Evolutionary conservation across 2,113 vertebrate species (phyloP), one percentile per base, ranked within the genome.

Genomic region (Dicrurus megarhynchus): DNA sequence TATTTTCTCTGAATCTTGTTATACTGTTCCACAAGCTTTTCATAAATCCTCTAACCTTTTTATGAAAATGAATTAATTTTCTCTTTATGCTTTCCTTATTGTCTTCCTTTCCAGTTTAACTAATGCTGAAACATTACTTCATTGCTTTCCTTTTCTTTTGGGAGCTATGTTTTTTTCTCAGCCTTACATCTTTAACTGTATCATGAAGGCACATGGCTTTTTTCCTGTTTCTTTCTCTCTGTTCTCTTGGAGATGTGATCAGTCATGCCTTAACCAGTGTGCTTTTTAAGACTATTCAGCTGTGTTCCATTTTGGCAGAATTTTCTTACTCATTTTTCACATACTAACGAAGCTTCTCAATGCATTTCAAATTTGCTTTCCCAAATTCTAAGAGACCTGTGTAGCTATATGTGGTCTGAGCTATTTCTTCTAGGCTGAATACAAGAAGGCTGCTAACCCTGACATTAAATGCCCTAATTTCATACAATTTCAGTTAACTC

Each of bases 231-330:
- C 84, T 73, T 87, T 90, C 76, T 90, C 74, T 94, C 67, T 91
- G 39, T 83, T 95, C 82, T 33, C 39, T 94, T 47, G 56, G 83
- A 91, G 68, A 80, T 85, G 61, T 70, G 78, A 83, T 85, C 93
- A 95, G 74, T 87, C 87, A 88, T 88, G 87, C 75, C 82, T 90
- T 93, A 93, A 91, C 7, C 33, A 76, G 27, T 53, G n/a, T 59
- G 67, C 23, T 85, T 94, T 85, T 95, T 16, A 77, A 91, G 92
- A 67, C 35, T 88, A 19, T 55, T 86, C 47, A 61, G 24, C 28
- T 85, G n/a, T 73, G 39, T 63, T 85, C 30, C 67, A 85, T 65
- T 91, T 69, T 90, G 69, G 42, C 39, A 94, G 39, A 80, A 73
- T 80, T 73, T 82, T 85, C 44, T 56, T 70, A 73, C 56, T 65